phyloP scores from a whole-genome alignment of 2,888 invertebrate species.

The Lysandra coridon region DNA sequence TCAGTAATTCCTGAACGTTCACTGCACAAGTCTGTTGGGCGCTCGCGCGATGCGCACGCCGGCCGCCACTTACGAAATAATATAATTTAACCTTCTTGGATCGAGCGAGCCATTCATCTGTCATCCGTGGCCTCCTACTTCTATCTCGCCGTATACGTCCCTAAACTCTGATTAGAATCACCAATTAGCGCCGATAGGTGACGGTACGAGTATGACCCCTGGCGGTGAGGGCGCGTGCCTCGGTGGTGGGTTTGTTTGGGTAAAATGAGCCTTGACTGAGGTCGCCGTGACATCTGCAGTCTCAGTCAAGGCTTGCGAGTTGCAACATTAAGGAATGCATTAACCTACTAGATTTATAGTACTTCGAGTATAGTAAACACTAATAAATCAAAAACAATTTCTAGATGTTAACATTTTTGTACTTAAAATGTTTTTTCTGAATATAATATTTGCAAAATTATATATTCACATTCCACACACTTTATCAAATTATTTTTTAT shows the following conservation, averaged over 20 bases:
- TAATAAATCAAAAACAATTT: no score
- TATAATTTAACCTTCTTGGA: constrained; percentile 31
- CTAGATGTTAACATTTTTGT: background rate
- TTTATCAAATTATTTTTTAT: background rate
- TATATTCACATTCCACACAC: no score
- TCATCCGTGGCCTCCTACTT: constrained; percentile 33
- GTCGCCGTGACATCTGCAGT: background rate
- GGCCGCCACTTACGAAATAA: constrained; percentile 29
- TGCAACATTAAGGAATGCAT: background rate
- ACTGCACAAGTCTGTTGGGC: constrained; percentile 2
- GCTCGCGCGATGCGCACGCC: constrained; percentile 23
- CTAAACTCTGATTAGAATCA: constrained; percentile 30
- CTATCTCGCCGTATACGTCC: constrained; percentile 29
- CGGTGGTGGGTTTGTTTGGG: background rate
- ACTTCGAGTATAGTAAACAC: no score
- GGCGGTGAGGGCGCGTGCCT: no score
- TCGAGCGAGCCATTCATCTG: constrained; percentile 32
- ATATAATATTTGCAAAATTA: no score
- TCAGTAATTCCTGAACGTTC: constrained; percentile 7
- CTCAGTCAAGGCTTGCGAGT: background rate
- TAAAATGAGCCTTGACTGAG: background rate
- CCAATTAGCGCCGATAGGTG: constrained; percentile 3
- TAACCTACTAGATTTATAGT: background rate
- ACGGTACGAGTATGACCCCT: background rate
- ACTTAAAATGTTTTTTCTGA: background rate